phyloP scores from a whole-genome alignment of 2,113 vertebrate species.

The Caloenas nicobarica region DNA sequence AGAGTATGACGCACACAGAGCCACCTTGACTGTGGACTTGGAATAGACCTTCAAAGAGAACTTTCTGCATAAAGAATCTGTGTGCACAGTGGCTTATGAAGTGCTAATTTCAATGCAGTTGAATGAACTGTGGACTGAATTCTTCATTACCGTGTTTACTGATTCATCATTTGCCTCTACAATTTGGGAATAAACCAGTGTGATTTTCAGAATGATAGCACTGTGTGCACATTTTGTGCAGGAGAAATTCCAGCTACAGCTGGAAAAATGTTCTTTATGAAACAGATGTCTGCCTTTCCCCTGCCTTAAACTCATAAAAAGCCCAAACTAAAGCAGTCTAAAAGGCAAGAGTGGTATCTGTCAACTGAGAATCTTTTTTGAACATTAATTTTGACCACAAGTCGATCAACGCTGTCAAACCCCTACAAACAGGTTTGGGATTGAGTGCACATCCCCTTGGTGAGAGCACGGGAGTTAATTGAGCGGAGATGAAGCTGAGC shows the following conservation, averaged over 20 bases:
- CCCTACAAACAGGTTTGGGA: background rate
- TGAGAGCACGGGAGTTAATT: background rate
- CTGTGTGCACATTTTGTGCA: background rate
- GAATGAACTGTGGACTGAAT: background rate
- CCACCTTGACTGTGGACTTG: background rate
- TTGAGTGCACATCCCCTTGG: background rate
- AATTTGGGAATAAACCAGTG: background rate
- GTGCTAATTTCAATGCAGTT: background rate
- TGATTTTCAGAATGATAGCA: background rate
- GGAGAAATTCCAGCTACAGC: background rate
- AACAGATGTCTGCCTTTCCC: background rate
- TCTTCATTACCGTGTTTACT: background rate
- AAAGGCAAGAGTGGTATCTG: background rate
- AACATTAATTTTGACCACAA: background rate
- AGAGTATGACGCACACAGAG: background rate
- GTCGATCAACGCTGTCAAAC: background rate
- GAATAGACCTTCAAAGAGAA: slow-evolving; percentile 7
- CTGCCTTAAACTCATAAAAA: background rate
- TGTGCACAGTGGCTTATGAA: background rate
- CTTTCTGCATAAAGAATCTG: background rate
- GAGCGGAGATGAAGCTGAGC: background rate
- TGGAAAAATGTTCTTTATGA: background rate
- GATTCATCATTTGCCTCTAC: background rate
- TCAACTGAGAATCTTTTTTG: background rate
- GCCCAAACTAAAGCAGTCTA: background rate